Base-by-base conservation (phyloP, 2,113 vertebrate species). In the Myodes glareolus region DNA sequence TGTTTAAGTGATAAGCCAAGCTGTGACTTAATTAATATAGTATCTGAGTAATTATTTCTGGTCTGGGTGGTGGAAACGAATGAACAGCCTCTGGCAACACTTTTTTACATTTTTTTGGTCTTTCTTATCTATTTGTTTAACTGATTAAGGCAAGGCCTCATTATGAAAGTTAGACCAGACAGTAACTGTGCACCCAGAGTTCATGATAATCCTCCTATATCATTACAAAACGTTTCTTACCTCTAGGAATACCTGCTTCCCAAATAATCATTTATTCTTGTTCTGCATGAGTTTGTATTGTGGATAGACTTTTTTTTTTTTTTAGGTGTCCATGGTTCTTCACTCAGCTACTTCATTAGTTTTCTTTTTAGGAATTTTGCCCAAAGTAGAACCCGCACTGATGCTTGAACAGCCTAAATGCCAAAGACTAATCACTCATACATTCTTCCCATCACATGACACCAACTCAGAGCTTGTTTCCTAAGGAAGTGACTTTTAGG, bases 401-500 rank as follows among this genome's bases (percentile, higher is more conserved):
- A n/a, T 36, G 70, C 21, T 19, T 76, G 19, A 7, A 87, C 52
- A 82, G 50, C 31, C 36, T 58, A 65, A 14, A 81, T 23, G 16
- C 23, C 55, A 58, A 45, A 33, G 58, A 47, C 85, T 5, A 16
- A 33, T 33, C 72, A 68, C 16, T 78, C 76, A 73, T 55, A 50
- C 6, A 1, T 58, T 75, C 29, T 61, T 93, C 72, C 61, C 63
- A 68, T 33, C 55, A 23, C 13, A 68, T 65, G 39, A 75, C 39
- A 55, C 42, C 27, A 17, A n/a, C 63, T 85, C 55, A 72, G 67
- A 88, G 78, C 42, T 95, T 33, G 58, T 61, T 95, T 61, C 90
- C 68, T 52, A 78, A 58, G 39, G 39, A 90, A 70, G 45, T 36
- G 76, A 47, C 31, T 75, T 94, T 90, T 90, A 94, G 72, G 91